Evolutionary conservation across 2,797 vertebrate genomes (phyloP).

Genomic region (Paratrypauchen microcephalus): DNA sequence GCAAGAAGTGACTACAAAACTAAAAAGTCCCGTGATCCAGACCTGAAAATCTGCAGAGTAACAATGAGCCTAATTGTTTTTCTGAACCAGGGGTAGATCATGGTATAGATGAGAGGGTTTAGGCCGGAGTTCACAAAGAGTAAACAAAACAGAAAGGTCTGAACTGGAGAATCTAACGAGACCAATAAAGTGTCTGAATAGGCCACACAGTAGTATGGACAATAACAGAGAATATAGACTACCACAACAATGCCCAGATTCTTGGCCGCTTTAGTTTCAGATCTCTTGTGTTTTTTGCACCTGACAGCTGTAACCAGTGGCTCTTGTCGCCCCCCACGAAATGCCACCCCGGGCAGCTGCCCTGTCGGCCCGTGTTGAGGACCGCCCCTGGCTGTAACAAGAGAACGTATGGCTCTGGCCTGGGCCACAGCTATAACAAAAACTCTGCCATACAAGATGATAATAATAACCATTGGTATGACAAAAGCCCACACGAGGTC

Average conservation of each 20-base stretch:
- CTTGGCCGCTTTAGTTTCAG: neutral
- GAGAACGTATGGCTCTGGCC: neutral
- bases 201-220: constrained; percentile 1
- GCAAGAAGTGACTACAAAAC: neutral
- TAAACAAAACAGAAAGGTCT: neutral
- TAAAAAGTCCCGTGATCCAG: neutral
- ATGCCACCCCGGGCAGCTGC: too few relatives aligned
- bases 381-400: neutral
- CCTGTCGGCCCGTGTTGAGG: too few relatives aligned
- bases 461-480: constrained; percentile 8
- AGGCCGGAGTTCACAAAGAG: neutral
- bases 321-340: neutral
- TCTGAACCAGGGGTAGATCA: too few relatives aligned
- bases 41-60: neutral
- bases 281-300: neutral
- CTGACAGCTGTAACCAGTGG: neutral
- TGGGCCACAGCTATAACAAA: constrained; percentile 9
- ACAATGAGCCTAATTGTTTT: too few relatives aligned
- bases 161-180: neutral
- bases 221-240: constrained; percentile 13
- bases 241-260: constrained; percentile 11
- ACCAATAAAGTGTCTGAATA: neutral
- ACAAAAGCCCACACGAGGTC: neutral
- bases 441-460: constrained; percentile 19
- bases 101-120: neutral